Evolutionary conservation across 2,888 invertebrate species (phyloP), one percentile per base, ranked within the genome.

Genomic region (Junonia oenone): DNA sequence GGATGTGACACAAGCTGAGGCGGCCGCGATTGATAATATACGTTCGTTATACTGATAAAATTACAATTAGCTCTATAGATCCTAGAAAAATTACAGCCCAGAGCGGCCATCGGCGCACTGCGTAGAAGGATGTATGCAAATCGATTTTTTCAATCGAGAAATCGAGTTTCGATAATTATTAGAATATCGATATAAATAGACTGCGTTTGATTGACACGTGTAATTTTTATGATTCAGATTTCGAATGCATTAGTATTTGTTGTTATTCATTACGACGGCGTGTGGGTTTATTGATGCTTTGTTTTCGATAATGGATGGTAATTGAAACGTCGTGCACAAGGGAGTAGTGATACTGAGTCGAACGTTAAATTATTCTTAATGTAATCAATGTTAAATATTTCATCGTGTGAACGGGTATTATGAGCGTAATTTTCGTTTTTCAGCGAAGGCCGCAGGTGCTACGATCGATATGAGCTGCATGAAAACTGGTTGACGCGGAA

Each of bases 401-500:
- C 6, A n/a, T n/a, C 6, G 37, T 40, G n/a, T 19, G 15, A 37
- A 8, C 15, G 37, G 19, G 15, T 29, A 22, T 22, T 22, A 14
- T 31, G 14, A 47, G 19, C 4, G 19, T 6, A 22, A n/a, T 17
- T 35, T 19, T 22, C 14, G 45, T 27, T 52, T 57, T 61, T 56
- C 50, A 58, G 58, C 52, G 45, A 53, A 54, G 40, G 38, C 40
- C 49, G n/a, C 55, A 59, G 56, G 55, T 55, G 55, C 27, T 52
- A 6, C 51, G 50, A 55, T 57, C 60, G 57, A 60, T 60, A 59
- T 45, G 47, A 26, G 43, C 22, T 60, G 62, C 60, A 60, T 52
- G 60, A 37, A 55, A 49, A 55, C 46, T 48, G 35, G 52, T 55
- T 54, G 58, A 62, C 70, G 73, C 81, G 86, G 86, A 87, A 84